Evolutionary conservation across 1,140 invertebrate genomes (phyloP), one percentile per base, ranked within the genome.

Genomic region (Philaenus spumarius): DNA sequence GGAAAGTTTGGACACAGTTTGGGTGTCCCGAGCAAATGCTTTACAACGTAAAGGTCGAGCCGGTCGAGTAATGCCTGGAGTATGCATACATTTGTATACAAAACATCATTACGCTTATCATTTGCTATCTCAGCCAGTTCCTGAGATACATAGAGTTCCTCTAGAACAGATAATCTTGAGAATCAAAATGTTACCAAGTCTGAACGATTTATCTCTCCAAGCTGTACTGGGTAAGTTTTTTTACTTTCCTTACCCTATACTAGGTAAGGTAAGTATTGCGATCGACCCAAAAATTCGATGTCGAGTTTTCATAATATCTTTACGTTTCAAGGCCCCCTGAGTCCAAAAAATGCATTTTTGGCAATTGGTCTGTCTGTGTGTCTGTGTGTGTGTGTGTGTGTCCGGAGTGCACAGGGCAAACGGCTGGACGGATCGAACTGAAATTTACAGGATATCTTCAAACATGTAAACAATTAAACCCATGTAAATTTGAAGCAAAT

Each of bases 111-210:
- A 80, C 64, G 77, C 80, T 12, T 77, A 81, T 52, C 73, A 81
- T 26, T 77, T 89, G 58, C 68, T 78, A 48, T 73, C 80, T 39
- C 85, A 89, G 67, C 86, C 86, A 0, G 81, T 87, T 56, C 89
- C 92, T 1, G 92, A 95, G 78, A 89, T 95, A 62, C 80, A 93
- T 39, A 74, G 91, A 58, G 84, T 89, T 58, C 87, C 91, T 7
- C 74, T 95, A 11, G 90, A 94, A 76, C 90, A 94, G 65, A 69
- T 97, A 20, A 81, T 95, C 62, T 74, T 98, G 35, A 86, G 93
- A 64, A 87, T 93, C 22, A 94, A 95, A 76, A 83, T 94, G 51
- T 73, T 97, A 51, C 82, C 88, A 3, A 80, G 76, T 72, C 78
- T 83, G 67, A 66, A 82, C 68, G 73, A 81, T 66, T 69, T 80